Base-by-base conservation (phyloP, 2,113 vertebrate genomes). In the Spilogale gracilis region DNA sequence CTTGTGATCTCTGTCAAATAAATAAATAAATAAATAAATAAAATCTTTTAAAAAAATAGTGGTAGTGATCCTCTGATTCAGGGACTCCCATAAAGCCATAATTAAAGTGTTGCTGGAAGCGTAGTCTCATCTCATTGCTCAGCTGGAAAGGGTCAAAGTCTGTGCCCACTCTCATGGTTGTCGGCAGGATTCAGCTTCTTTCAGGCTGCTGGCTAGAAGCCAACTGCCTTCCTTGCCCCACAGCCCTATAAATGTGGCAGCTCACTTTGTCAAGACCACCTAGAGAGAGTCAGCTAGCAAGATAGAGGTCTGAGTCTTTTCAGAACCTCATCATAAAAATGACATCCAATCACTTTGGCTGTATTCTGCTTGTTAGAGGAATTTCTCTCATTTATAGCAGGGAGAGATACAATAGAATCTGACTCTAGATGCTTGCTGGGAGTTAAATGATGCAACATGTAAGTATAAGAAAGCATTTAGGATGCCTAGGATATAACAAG, bases 131-230 rank as follows among this genome's bases (percentile, higher is more conserved):
- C 54, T 21, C 4, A 8, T 9, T 20, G 56, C 79, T 48, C 4
- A 0, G 9, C 4, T 1, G 11, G 12, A 67, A 74, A 43, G 23
- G 86, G 48, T 14, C 14, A 1, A 13, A 12, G n/a, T 67, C 79
- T n/a, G 3, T 0, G 21, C 61, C 60, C 7, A 0, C 11, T n/a
- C 18, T 48, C 18, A 3, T 10, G 61, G 27, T 58, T 45, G 18
- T 25, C 6, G 52, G 63, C 25, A 11, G 63, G 27, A 10, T 50
- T 73, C 27, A 18, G 38, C 16, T 48, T 60, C 52, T 83, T 54
- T 30, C 17, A 8, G 65, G 43, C 52, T 56, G 9, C 54, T 43
- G 45, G 50, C 48, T 25, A 6, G 54, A 30, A 14, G 30, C 14
- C 17, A 32, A 18, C 25, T 56, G 25, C 13, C 17, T 73, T 60